These are phyloP conservation scores for Acanthurus lineatus DNA, from an alignment of 2,797 vertebrate genomes.

Conservation along the genomic window DNA sequence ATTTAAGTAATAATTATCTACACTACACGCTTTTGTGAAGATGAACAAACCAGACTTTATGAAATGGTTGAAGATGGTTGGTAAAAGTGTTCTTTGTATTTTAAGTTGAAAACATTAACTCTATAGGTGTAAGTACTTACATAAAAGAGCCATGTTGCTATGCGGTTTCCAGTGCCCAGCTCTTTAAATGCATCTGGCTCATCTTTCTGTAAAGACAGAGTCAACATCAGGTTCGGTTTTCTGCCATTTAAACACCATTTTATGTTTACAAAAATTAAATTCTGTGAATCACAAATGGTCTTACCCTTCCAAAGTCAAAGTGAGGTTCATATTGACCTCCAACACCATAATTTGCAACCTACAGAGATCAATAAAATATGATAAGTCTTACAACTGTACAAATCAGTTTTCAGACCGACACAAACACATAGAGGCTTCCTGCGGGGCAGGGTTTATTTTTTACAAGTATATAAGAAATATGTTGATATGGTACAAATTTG, in stretches of 20 bases:
- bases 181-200: conserved; percentile 99
- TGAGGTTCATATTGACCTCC: conserved; percentile 93
- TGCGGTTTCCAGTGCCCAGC: conserved; percentile 96
- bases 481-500: neutral
- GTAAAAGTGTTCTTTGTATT: too few relatives aligned
- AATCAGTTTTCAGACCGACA: neutral
- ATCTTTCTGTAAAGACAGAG: conserved; percentile 91
- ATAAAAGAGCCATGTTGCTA: conserved; percentile 99
- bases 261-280: neutral
- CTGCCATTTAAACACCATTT: neutral
- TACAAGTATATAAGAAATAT: neutral
- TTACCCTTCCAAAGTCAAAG: conserved; percentile 92
- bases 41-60: too few relatives aligned
- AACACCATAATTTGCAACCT: conserved; percentile 94
- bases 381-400: neutral
- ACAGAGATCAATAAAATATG: conserved; percentile 39
- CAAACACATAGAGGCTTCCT: neutral
- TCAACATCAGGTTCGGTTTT: conserved; percentile 14
- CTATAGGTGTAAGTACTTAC: too few relatives aligned
- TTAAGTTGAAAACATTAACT: too few relatives aligned
- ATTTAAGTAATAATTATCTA: too few relatives aligned
- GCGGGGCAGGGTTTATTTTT: neutral
- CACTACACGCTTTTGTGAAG: too few relatives aligned
- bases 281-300: conserved; percentile 31
- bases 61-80: too few relatives aligned